A percentile compares a stretch with the other conserved stretches of the same genome.
Evolutionary conservation across 2,113 vertebrate species (phyloP).

Genomic region (Malurus elegans): DNA sequence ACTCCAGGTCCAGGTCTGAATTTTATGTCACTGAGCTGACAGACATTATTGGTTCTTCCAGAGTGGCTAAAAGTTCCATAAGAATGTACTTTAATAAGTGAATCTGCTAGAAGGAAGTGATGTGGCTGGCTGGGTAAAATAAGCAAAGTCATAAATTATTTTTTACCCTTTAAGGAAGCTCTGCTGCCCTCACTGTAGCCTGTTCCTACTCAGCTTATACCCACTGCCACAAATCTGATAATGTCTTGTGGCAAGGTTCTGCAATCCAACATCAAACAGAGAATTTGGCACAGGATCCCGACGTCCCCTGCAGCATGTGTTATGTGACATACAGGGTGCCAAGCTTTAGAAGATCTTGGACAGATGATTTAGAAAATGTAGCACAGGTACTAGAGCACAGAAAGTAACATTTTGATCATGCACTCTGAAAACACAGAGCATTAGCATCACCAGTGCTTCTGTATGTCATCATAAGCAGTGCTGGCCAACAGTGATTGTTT

Average conservation of each 20-base stretch:
- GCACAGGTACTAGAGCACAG: not conserved
- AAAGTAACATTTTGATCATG: not conserved
- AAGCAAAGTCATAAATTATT: not conserved
- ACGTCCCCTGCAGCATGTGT: not conserved
- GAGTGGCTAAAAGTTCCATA: not conserved
- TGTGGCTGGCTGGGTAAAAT: not conserved
- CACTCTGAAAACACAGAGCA: not conserved
- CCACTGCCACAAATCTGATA: not conserved
- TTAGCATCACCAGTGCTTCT: not conserved
- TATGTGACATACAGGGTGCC: not conserved
- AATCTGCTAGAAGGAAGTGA: not conserved
- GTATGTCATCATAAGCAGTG: not conserved
- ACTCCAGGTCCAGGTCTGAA: not conserved
- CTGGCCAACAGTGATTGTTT: not conserved
- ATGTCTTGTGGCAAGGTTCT: not conserved
- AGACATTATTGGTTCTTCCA: not conserved
- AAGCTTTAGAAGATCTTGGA: not conserved
- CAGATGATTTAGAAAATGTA: not conserved
- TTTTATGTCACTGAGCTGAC: not conserved
- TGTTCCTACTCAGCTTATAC: not conserved
- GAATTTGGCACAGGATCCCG: not conserved
- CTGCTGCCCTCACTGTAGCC: not conserved
- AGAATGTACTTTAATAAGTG: not conserved
- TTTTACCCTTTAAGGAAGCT: not conserved
- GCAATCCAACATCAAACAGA: not conserved